phyloP scores from a whole-genome alignment of 1,140 invertebrate species.

The Lysiphlebus fabarum region DNA sequence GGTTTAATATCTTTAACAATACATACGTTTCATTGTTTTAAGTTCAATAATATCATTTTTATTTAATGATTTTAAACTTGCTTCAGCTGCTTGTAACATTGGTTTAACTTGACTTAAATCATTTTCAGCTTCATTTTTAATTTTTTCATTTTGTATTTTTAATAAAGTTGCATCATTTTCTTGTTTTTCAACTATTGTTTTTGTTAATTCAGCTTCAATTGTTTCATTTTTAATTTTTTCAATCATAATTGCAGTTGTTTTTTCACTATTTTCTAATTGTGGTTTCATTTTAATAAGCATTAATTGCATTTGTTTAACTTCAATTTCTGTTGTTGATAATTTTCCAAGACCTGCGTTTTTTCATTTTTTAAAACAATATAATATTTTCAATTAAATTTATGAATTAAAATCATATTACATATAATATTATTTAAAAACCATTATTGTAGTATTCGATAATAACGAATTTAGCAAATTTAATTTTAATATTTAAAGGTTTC shows the following conservation, averaged over 20 bases:
- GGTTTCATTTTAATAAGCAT: constrained; percentile 66
- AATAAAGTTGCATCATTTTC: constrained; percentile 64
- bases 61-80: constrained; percentile 70
- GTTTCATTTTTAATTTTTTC: constrained; percentile 55
- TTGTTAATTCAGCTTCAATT: constrained; percentile 67
- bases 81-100: constrained; percentile 68
- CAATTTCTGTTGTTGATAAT: constrained; percentile 59
- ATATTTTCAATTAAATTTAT: no score
- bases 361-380: no score
- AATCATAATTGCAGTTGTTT: constrained; percentile 58
- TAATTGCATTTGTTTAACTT: constrained; percentile 63
- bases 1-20: constrained; percentile 72
- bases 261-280: constrained; percentile 61
- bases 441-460: no score
- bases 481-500: no score
- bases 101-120: constrained; percentile 73
- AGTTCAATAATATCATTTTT: constrained; percentile 71
- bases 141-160: constrained; percentile 63
- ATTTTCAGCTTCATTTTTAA: constrained; percentile 70
- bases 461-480: no score
- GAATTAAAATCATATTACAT: no score
- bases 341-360: constrained; percentile 57
- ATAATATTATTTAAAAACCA: no score
- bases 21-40: constrained; percentile 65
- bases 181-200: constrained; percentile 65